Percentiles rank a stretch among this genome's conserved stretches.
Conservation (phyloP, 2,888 invertebrate genomes). For the Alloscopus bannaensis region DNA sequence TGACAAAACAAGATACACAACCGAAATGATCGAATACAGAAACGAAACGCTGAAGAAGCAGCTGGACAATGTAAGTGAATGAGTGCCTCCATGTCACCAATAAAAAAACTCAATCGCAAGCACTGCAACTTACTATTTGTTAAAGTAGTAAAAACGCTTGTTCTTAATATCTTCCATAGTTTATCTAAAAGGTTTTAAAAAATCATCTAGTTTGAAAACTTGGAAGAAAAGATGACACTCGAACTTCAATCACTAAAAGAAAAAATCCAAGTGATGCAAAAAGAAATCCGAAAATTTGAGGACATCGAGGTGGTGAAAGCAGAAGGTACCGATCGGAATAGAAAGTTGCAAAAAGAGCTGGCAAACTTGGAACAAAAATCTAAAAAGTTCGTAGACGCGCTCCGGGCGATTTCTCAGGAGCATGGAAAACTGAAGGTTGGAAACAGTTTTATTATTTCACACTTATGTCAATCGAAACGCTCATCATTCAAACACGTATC, state of each 20-base stretch:
- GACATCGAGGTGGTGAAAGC: conserved; percentile 80
- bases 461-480: no score
- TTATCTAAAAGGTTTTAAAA: no score
- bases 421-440: conserved; percentile 79
- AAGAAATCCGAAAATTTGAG: conserved; percentile 80
- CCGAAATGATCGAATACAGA: conserved; percentile 76
- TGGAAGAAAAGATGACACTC: conserved; percentile 82
- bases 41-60: conserved; percentile 75
- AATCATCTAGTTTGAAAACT: conserved; percentile 79
- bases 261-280: conserved; percentile 79
- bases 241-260: conserved; percentile 77
- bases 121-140: no score
- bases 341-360: conserved; percentile 78
- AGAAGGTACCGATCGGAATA: conserved; percentile 79
- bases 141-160: no score
- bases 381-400: conserved; percentile 77
- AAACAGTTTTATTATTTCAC: no score
- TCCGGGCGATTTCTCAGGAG: conserved; percentile 78
- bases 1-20: conserved; percentile 81
- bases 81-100: no score
- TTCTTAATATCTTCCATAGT: no score
- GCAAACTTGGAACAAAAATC: conserved; percentile 76
- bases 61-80: conserved; percentile 75
- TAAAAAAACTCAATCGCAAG: no score
- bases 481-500: not conserved